Evolutionary conservation across 2,797 vertebrate genomes (phyloP).

Genomic region (Aulostomus chinensis): DNA sequence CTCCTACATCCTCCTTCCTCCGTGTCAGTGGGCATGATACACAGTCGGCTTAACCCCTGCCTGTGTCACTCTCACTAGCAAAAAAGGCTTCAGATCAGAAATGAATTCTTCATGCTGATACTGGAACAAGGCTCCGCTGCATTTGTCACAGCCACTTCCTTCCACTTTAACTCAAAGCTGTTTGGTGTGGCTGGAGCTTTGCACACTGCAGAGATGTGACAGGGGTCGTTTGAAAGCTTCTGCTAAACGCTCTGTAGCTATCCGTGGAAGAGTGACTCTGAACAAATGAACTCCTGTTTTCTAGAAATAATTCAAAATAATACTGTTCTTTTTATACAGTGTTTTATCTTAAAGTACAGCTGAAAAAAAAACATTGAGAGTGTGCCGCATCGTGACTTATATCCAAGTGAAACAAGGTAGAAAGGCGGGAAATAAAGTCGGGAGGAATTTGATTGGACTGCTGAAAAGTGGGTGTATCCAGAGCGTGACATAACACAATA

Average conservation of each 20-base stretch:
- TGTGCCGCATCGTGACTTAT: too few relatives aligned
- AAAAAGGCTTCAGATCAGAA: slow-evolving; percentile 66
- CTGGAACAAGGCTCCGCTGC: slow-evolving; percentile 67
- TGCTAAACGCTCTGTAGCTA: slow-evolving; percentile 27
- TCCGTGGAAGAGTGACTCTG: slow-evolving; percentile 30
- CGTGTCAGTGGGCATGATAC: slow-evolving; percentile 58
- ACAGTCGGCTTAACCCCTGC: slow-evolving; percentile 66
- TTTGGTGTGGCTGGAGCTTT: slow-evolving; percentile 62
- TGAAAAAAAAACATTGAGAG: too few relatives aligned
- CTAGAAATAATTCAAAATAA: slow-evolving; percentile 18
- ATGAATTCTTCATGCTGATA: slow-evolving; percentile 76
- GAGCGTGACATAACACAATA: too few relatives aligned
- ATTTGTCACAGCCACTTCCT: slow-evolving; percentile 77
- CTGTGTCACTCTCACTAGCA: slow-evolving; percentile 60
- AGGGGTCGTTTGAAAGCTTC: slow-evolving; percentile 45
- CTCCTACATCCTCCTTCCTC: slow-evolving; percentile 41
- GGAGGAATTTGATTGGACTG: too few relatives aligned
- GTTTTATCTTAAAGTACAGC: background rate
- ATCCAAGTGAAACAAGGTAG: too few relatives aligned
- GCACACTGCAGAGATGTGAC: slow-evolving; percentile 58
- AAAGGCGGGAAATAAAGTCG: too few relatives aligned
- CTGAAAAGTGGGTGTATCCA: too few relatives aligned
- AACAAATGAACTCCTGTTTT: slow-evolving; percentile 2
- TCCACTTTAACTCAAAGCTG: slow-evolving; percentile 69
- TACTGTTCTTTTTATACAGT: too few relatives aligned